phyloP scores from a whole-genome alignment of 2,888 invertebrate species.

The Drosophila antonietae region DNA sequence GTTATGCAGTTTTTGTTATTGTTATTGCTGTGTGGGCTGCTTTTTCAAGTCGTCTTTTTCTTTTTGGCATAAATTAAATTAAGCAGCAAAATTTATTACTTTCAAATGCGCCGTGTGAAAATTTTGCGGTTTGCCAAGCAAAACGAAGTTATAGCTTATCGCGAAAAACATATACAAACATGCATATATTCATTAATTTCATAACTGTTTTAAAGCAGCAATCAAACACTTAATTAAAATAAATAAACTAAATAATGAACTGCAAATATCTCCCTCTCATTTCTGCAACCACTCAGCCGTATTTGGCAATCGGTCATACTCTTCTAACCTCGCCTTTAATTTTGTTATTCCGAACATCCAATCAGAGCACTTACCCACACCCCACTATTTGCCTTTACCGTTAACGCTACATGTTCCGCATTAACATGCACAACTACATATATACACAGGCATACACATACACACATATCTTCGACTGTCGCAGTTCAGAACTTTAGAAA shows the following conservation, averaged over 20 bases:
- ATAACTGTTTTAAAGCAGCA: not conserved
- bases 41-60: constrained; percentile 27
- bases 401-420: not conserved
- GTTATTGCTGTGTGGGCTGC: constrained; percentile 27
- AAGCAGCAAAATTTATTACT: constrained; percentile 65
- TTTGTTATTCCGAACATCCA: constrained; percentile 1
- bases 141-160: constrained; percentile 2
- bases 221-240: constrained; percentile 5
- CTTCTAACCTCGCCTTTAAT: constrained; percentile 4
- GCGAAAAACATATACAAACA: not conserved
- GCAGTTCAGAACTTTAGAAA: not conserved
- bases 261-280: not conserved
- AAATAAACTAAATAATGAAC: constrained; percentile 5
- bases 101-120: constrained; percentile 67
- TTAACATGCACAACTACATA: not conserved
- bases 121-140: constrained; percentile 32
- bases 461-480: not conserved
- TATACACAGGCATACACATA: not conserved
- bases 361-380: constrained; percentile 14
- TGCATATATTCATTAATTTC: not conserved
- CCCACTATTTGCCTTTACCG: not conserved
- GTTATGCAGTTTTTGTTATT: constrained; percentile 65
- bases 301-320: not conserved
- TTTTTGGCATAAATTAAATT: constrained; percentile 68
- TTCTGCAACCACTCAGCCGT: not conserved